Base-by-base conservation (phyloP, 2,888 invertebrate species). In the Neelides folsomi region DNA sequence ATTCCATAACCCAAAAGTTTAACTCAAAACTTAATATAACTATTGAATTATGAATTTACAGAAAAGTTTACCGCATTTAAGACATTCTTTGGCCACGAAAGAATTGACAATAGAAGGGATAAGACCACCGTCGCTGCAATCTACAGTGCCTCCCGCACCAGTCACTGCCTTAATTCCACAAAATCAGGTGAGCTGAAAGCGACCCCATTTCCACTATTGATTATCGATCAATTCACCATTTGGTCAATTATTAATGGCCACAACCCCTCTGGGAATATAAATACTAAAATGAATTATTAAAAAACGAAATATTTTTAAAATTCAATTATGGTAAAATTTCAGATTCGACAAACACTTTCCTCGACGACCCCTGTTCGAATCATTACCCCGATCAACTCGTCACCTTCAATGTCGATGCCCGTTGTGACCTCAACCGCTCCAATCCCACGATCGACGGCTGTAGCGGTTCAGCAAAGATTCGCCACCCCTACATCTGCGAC, bases 81-180 rank as follows among this genome's bases (percentile, higher is more conserved):
- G 94, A 53, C 88, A 90, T 71, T 90, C 92, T 15, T 75, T 95
- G 65, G 85, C 85, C 56, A 84, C 81, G 40, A 86, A 87, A 72
- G 93, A 93, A 73, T 76, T 94, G 69, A 79, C 83, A 34, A 95
- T 97, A 66, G 94, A 95, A 64, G 95, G 95, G 12, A 92, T 97
- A 66, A 82, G 83, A 69, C 86, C 94, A 9, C 95, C 94, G 13
- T 82, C 87, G 18, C 76, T 82, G 57, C 79, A 79, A 56, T 77
- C 82, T 67, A 75, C 79, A 40, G 72, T 76, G 63, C 73, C 75
- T 53, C 66, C 65, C 39, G 54, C 59, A 36, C 59, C 63, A 18
- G 57, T 67, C 35, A 60, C 66, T 51, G 59, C 66, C 56, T 60
- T 66, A 61, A 63, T 63, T 51, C 65, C 64, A 43, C 67, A 64